phyloP scores from a whole-genome alignment of 1,140 invertebrate genomes.

The Dendroctonus ponderosae region DNA sequence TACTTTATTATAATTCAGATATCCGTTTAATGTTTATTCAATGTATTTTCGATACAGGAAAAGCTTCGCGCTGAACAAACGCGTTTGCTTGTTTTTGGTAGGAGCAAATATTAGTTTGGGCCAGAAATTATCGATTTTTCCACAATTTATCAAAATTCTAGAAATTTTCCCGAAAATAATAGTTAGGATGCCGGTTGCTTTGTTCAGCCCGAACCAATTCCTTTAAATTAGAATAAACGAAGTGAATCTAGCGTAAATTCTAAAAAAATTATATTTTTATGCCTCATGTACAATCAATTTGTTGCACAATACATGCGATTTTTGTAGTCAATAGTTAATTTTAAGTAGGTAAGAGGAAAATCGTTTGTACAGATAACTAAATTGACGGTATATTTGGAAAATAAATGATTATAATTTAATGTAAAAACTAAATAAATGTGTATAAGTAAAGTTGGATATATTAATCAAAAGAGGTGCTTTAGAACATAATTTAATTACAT shows the following conservation, averaged over 20 bases:
- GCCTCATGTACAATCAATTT: conserved; percentile 30
- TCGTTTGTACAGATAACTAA: conserved; percentile 23
- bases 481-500: too few species aligned
- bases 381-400: conserved; percentile 27
- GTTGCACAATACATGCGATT: conserved; percentile 12
- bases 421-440: conserved; percentile 30
- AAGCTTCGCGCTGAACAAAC: too few species aligned
- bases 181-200: background rate
- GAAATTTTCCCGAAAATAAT: background rate
- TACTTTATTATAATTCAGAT: conserved; percentile 15
- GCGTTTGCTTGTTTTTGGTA: background rate
- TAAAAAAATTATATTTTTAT: conserved; percentile 16
- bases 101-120: background rate
- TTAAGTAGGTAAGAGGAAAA: conserved; percentile 14
- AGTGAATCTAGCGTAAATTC: conserved; percentile 7
- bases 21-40: too few species aligned
- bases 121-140: background rate
- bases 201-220: background rate
- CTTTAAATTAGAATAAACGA: background rate
- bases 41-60: too few species aligned
- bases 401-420: conserved; percentile 20
- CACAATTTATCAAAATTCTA: background rate
- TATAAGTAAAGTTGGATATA: conserved; percentile 3
- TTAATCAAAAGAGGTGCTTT: too few species aligned
- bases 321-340: conserved; percentile 25